These are phyloP conservation scores for Dicyrtomina minuta DNA, from an alignment of 2,888 invertebrate genomes.

Conservation along the genomic window DNA sequence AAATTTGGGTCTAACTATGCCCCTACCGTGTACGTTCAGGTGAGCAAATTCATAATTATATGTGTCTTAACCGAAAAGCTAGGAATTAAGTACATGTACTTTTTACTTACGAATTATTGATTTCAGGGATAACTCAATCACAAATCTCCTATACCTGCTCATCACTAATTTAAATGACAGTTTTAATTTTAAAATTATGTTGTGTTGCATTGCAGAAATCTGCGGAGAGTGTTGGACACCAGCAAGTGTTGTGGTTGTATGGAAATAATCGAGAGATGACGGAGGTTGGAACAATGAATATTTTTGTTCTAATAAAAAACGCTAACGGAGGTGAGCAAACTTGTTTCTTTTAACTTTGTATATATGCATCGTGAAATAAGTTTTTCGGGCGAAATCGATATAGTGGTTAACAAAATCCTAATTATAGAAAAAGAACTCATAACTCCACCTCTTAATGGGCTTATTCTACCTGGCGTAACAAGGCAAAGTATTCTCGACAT, in stretches of 20 bases:
- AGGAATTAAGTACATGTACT: no score
- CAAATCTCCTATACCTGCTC: no score
- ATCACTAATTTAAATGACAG: no score
- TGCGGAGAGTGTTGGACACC: constrained; percentile 71
- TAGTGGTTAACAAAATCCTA: background rate
- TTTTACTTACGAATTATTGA: no score
- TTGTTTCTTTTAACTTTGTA: background rate
- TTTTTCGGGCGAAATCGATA: background rate
- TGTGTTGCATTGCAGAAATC: constrained; percentile 59
- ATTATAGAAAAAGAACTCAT: constrained; percentile 80
- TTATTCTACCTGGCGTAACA: constrained; percentile 93
- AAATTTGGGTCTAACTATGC: constrained; percentile 96
- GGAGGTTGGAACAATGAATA: constrained; percentile 98
- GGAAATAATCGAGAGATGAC: constrained; percentile 91
- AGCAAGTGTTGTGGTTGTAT: constrained; percentile 97
- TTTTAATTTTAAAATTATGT: background rate
- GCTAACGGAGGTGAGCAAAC: constrained; percentile 84
- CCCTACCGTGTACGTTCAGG: constrained; percentile 76
- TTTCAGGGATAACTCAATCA: no score
- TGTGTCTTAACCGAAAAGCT: no score
- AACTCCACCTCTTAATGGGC: constrained; percentile 89
- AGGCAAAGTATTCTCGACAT: constrained; percentile 85
- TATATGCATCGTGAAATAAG: constrained; percentile 36
- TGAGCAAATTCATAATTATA: no score
- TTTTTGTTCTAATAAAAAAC: constrained; percentile 84